Conservation (phyloP, 2,113 vertebrate genomes). For the Rhea pennata region DNA sequence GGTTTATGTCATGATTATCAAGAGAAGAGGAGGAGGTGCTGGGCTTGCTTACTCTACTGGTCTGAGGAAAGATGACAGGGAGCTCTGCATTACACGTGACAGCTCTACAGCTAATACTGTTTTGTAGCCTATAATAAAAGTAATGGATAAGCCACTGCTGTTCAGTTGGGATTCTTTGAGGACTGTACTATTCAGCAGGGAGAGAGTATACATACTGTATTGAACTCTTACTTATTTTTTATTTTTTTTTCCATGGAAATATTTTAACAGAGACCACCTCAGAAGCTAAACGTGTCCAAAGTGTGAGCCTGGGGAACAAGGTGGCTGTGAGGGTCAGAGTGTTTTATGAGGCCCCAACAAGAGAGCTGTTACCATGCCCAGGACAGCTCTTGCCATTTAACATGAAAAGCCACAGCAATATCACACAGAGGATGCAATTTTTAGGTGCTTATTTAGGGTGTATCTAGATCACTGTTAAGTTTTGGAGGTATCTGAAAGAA, state of each 20-base stretch:
- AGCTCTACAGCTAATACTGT: not conserved
- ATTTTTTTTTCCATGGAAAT: not conserved
- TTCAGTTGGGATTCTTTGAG: not conserved
- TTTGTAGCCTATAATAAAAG: not conserved
- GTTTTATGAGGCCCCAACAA: slow-evolving; percentile 5
- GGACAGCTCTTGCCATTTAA: not conserved
- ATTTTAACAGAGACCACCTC: not conserved
- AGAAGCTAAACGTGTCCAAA: not conserved
- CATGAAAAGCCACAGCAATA: not conserved
- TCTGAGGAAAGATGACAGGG: not conserved
- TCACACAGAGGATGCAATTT: not conserved
- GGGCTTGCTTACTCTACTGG: not conserved
- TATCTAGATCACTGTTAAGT: not conserved
- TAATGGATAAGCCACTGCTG: not conserved
- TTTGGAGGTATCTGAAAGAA: not conserved
- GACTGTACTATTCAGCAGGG: not conserved
- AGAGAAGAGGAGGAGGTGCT: not conserved
- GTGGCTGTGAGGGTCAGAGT: not conserved
- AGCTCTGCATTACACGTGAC: not conserved
- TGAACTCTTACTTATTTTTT: not conserved
- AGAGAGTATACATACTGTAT: not conserved
- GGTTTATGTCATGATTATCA: not conserved
- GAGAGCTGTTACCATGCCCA: not conserved
- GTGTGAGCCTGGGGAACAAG: not conserved
- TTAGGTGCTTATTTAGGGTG: not conserved